These are phyloP conservation scores for Lutjanus erythropterus DNA, from an alignment of 2,113 vertebrate genomes.

Conservation along the genomic window DNA sequence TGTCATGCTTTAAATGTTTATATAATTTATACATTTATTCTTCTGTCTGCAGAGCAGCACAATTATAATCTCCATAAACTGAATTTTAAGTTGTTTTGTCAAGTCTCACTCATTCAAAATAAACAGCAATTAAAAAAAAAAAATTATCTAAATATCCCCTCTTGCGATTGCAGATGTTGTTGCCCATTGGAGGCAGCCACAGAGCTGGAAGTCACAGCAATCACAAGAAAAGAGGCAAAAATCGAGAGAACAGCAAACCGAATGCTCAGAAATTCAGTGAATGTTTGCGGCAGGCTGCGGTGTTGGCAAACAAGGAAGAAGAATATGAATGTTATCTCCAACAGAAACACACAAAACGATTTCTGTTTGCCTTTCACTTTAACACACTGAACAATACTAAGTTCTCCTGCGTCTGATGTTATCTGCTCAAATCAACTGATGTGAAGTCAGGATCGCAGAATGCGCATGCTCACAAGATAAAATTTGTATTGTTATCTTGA, in stretches of 20 bases:
- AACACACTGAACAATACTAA: not conserved
- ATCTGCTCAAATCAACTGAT: not conserved
- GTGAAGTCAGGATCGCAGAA: not conserved
- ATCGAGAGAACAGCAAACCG: not conserved
- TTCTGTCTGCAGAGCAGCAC: no score
- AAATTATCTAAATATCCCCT: no score
- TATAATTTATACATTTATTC: no score
- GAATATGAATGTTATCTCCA: constrained; percentile 1
- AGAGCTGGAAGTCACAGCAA: not conserved
- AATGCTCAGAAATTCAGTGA: not conserved
- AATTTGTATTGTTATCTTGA: not conserved
- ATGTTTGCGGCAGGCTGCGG: not conserved
- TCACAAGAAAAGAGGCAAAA: not conserved
- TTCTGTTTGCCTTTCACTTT: constrained; percentile 22
- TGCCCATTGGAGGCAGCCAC: no score
- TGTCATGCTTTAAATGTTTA: no score
- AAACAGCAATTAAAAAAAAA: no score
- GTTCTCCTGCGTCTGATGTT: not conserved
- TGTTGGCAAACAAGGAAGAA: constrained; percentile 1
- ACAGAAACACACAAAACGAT: not conserved
- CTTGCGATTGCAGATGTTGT: no score
- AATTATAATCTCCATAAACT: no score
- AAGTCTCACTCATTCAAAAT: no score
- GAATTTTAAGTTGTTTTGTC: no score
- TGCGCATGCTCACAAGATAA: not conserved